Evolutionary conservation across 2,113 vertebrate genomes (phyloP).

Genomic region (Malurus elegans): DNA sequence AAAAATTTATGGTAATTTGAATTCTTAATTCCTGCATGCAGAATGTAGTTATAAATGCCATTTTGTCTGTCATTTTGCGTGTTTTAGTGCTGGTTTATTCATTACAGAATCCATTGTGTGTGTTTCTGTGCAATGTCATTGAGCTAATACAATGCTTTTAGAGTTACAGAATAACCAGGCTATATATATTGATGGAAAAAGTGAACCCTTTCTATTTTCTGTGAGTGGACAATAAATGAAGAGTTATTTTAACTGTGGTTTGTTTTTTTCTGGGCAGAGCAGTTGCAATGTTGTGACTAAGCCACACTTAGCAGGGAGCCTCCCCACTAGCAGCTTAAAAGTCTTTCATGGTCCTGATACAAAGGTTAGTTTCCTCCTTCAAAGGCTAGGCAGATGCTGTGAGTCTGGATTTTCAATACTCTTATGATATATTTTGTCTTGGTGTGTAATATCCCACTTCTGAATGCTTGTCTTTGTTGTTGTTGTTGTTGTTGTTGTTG

Average conservation of each 20-base stretch:
- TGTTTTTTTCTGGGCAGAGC: not conserved
- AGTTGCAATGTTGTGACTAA: not conserved
- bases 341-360: not conserved
- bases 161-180: not conserved
- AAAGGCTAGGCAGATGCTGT: not conserved
- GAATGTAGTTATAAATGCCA: not conserved
- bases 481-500: not conserved
- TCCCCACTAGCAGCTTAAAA: not conserved
- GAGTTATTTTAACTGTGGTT: not conserved
- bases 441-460: accelerated
- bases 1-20: not conserved
- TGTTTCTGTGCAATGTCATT: not conserved
- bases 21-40: not conserved
- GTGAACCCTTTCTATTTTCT: not conserved
- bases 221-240: not conserved
- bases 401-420: not conserved
- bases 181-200: not conserved
- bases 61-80: not conserved
- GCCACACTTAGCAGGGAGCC: not conserved
- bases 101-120: not conserved
- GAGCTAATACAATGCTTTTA: not conserved
- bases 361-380: not conserved
- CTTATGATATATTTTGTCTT: not conserved
- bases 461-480: not conserved
- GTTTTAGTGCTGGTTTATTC: not conserved